Percentiles rank a stretch among this genome's conserved stretches.
These are phyloP conservation scores for Eulemur coronatus DNA, from an alignment of 2,797 vertebrate genomes.

Conservation along the genomic window DNA sequence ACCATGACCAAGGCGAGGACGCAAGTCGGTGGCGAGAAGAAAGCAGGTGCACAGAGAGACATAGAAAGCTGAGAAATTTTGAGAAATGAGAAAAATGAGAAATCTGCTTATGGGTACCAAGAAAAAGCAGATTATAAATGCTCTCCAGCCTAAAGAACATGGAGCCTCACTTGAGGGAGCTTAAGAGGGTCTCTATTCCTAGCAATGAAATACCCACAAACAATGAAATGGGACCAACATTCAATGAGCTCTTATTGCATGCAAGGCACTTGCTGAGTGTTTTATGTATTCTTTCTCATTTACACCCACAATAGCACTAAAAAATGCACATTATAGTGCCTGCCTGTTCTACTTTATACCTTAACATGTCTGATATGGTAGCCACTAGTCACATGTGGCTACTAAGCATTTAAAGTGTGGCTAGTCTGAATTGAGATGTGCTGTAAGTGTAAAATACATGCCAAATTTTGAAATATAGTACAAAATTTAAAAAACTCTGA, in stretches of 20 bases:
- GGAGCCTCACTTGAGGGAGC: background rate
- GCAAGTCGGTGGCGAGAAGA: background rate
- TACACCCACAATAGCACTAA: background rate
- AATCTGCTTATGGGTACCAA: background rate
- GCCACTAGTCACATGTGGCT: background rate
- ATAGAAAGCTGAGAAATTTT: background rate
- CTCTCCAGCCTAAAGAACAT: background rate
- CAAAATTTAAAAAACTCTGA: background rate
- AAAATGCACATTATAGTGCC: background rate
- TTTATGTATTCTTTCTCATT: background rate
- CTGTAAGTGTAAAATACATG: background rate
- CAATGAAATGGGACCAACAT: background rate
- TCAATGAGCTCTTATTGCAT: background rate
- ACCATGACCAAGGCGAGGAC: background rate
- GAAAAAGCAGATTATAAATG: background rate
- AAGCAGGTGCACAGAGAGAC: background rate
- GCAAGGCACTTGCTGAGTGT: background rate
- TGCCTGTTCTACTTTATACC: background rate
- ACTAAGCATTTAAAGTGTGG: background rate
- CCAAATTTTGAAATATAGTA: background rate
- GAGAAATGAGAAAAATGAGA: background rate
- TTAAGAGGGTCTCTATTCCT: background rate
- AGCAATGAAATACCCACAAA: background rate
- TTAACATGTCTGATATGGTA: background rate
- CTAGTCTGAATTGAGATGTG: background rate